A percentile compares a stretch with the other conserved stretches of the same genome.
These are phyloP conservation scores for Drosophila helvetica DNA, from an alignment of 2,888 invertebrate genomes.

Conservation along the genomic window DNA sequence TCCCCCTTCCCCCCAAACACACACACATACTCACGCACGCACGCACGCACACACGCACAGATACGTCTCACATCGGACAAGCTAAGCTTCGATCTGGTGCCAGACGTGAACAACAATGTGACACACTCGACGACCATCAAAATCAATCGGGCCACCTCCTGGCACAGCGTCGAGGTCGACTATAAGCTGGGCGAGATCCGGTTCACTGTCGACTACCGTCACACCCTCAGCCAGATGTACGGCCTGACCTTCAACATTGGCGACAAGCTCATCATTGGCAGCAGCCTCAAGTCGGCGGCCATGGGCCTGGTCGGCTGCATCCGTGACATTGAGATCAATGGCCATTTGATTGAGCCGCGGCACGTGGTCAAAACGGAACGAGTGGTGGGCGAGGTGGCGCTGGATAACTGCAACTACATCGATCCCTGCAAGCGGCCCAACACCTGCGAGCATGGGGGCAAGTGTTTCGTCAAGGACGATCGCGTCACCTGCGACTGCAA, in stretches of 20 bases:
- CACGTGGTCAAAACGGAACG: constrained; percentile 92
- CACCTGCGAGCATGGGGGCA: constrained; percentile 96
- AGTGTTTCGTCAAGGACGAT: constrained; percentile 95
- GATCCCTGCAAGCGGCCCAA: constrained; percentile 95
- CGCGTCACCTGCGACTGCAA: constrained; percentile 95
- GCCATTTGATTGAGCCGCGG: constrained; percentile 91
- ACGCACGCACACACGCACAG: constrained; percentile 82
- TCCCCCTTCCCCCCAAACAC: neutral
- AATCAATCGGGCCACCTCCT: constrained; percentile 90
- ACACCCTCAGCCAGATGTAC: constrained; percentile 88
- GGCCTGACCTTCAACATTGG: constrained; percentile 88
- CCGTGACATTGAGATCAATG: constrained; percentile 94
- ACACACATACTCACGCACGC: constrained; percentile 15
- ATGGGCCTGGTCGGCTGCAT: constrained; percentile 95
- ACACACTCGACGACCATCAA: constrained; percentile 92
- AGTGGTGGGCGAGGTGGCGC: constrained; percentile 93
- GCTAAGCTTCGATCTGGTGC: constrained; percentile 91
- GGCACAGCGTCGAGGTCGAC: constrained; percentile 92
- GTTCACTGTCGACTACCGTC: constrained; percentile 90
- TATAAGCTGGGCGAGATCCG: constrained; percentile 90
- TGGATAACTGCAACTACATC: constrained; percentile 95
- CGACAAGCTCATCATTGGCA: constrained; percentile 91
- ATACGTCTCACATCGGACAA: constrained; percentile 93
- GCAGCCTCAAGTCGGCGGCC: constrained; percentile 89
- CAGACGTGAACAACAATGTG: constrained; percentile 90